Evolutionary conservation across 1,140 invertebrate genomes (phyloP), one percentile per base, ranked within the genome.

Genomic region (Trinorchestia longiramus): DNA sequence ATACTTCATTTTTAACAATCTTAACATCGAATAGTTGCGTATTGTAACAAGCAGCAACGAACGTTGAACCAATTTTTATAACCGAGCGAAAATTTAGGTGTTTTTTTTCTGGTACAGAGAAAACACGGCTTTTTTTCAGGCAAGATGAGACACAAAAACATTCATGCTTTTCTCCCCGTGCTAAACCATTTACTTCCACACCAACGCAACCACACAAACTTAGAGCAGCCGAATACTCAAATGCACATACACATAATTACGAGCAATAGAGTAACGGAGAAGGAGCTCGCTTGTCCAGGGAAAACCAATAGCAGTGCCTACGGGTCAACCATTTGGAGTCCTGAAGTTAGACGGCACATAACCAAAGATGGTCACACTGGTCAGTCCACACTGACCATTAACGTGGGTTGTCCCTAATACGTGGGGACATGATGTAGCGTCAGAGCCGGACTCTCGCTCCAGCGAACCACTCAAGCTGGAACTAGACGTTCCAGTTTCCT

Each of bases 311-410:
- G 41, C 43, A 42, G 88, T 1, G 41, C 17, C 88, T 42, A 41
- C 41, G 28, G 88, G 88, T 90, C 62, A 3, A 36, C 62, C 3
- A 41, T 94, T 40, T 44, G 92, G 41, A 94, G 92, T 44, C 41
- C 92, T 28, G 44, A n/a, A 11, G 43, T 47, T 43, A 36, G 92
- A 40, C 19, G 36, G 36, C 44, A 40, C 92, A 94, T 8, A 44
- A 94, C 92, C 92, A 47, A 94, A 45, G 44, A 47, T 94, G 43
- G 92, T 94, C 92, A 94, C 43, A 91, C 41, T 91, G 41, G 88
- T 36, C 88, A 91, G 88, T 92, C 43, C 92, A 43, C 43, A 43
- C 43, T 45, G 92, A n/a, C 92, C 92, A 94, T 45, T 15, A 94
- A 47, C 92, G 40, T 8, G 44, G 15, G 41, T 36, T 45, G 19